phyloP scores from a whole-genome alignment of 2,113 vertebrate genomes.

The Malurus elegans region DNA sequence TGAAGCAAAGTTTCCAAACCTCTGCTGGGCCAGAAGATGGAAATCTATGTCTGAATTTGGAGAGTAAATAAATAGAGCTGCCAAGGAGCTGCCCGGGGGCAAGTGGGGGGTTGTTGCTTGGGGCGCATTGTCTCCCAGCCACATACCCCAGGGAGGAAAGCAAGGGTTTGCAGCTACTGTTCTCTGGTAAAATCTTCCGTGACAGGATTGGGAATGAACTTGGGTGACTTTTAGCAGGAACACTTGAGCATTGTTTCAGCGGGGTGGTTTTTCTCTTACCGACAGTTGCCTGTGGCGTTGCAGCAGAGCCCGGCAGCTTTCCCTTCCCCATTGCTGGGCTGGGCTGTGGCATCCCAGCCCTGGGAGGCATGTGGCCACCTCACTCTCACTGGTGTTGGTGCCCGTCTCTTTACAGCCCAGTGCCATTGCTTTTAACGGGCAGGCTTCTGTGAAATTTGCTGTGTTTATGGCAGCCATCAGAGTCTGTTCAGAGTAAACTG shows the following conservation, averaged over 20 bases:
- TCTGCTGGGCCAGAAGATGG: constrained; percentile 31
- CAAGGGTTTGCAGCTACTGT: neutral
- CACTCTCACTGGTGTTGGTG: neutral
- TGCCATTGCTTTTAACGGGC: neutral
- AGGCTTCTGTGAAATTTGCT: neutral
- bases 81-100: neutral
- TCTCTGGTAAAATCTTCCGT: neutral
- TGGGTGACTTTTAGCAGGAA: neutral
- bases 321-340: neutral
- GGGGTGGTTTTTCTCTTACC: neutral
- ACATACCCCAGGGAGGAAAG: neutral
- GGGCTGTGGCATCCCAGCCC: neutral
- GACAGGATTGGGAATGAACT: neutral
- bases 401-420: neutral
- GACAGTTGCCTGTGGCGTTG: neutral
- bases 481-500: neutral
- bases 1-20: constrained; percentile 59
- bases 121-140: neutral
- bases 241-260: neutral
- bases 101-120: neutral
- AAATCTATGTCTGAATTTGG: constrained; percentile 34
- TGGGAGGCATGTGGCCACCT: neutral
- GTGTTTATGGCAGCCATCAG: neutral
- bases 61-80: constrained; percentile 38
- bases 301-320: rapidly evolving